Conservation (phyloP, 2,113 vertebrate genomes). For the Rutilus rutilus region DNA sequence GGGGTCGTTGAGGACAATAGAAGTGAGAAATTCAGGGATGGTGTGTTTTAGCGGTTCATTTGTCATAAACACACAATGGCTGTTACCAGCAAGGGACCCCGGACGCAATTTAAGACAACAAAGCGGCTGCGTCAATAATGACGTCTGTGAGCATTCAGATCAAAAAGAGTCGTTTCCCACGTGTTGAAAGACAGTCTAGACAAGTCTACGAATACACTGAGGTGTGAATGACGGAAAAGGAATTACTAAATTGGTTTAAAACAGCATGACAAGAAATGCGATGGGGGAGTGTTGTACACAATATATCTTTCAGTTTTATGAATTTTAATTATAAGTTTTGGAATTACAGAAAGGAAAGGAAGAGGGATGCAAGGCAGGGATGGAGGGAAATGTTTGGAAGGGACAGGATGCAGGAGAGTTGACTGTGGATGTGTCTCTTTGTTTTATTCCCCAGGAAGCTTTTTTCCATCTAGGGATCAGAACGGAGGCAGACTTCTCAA, state of each 20-base stretch:
- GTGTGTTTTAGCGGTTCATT: constrained; percentile 14
- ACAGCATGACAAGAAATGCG: not conserved
- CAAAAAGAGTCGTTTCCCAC: not conserved
- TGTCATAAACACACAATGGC: constrained; percentile 24
- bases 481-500: constrained; percentile 61
- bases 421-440: not conserved
- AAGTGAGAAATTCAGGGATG: not conserved
- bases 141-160: not conserved
- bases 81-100: constrained; percentile 4
- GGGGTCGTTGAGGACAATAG: not conserved
- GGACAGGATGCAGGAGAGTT: constrained; percentile 44
- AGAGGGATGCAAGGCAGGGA: not conserved
- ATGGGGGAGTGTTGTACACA: not conserved
- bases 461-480: constrained; percentile 56
- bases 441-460: constrained; percentile 51
- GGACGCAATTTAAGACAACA: constrained; percentile 13
- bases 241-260: not conserved
- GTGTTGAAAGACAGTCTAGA: constrained; percentile 9
- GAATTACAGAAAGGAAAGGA: not conserved
- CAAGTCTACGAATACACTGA: not conserved
- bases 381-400: not conserved
- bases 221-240: not conserved
- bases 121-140: not conserved
- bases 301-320: not conserved
- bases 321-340: not conserved